phyloP scores from a whole-genome alignment of 2,888 invertebrate genomes.

The Laothoe populi region DNA sequence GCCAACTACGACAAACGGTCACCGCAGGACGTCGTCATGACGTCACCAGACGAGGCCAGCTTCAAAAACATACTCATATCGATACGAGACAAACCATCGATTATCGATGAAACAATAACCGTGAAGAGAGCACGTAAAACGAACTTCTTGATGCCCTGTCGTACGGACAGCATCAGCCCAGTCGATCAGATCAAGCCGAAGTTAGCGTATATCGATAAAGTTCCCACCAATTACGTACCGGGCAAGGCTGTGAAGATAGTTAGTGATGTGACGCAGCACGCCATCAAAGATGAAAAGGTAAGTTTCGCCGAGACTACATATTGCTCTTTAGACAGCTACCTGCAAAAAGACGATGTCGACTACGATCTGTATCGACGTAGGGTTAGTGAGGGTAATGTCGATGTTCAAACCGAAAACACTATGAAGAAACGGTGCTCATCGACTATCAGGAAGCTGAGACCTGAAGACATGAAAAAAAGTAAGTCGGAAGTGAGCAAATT shows the following conservation, averaged over 20 bases:
- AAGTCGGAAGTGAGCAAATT: conserved; percentile 81
- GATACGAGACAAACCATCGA: conserved; percentile 69
- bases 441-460: conserved; percentile 67
- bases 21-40: conserved; percentile 80
- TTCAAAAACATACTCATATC: conserved; percentile 78
- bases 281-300: conserved; percentile 69
- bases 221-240: conserved; percentile 80
- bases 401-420: conserved; percentile 45
- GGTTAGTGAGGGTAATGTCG: conserved; percentile 74
- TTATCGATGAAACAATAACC: conserved; percentile 68
- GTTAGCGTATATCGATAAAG: conserved; percentile 74
- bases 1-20: conserved; percentile 65
- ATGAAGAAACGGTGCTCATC: conserved; percentile 74
- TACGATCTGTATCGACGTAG: conserved; percentile 65
- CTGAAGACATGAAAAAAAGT: conserved; percentile 75
- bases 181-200: conserved; percentile 64
- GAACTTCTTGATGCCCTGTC: conserved; percentile 67
- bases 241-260: conserved; percentile 91
- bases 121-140: conserved; percentile 67
- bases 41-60: conserved; percentile 73
- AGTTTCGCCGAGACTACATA: conserved; percentile 64
- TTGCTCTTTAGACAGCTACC: conserved; percentile 83
- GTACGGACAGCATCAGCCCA: conserved; percentile 69
- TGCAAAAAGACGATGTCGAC: conserved; percentile 73
- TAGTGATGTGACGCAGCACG: conserved; percentile 78